Percentiles rank a stretch among this genome's conserved stretches.
Conservation (phyloP, 2,888 invertebrate species). For the Parnassius glacialis region DNA sequence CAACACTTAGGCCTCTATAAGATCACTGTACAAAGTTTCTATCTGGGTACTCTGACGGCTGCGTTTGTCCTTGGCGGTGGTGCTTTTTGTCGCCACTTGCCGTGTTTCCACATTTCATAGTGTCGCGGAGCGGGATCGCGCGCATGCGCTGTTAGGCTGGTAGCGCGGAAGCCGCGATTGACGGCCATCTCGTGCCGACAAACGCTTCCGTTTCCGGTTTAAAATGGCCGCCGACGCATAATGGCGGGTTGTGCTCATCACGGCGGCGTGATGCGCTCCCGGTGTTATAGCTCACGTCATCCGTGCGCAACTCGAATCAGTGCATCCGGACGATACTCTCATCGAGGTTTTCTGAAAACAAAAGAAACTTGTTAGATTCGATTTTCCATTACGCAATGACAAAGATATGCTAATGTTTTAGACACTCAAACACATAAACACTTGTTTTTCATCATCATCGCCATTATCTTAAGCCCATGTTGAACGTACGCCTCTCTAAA, state of each 20-base stretch:
- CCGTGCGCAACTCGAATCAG: slow-evolving; percentile 51
- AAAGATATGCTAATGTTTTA: too few relatives aligned
- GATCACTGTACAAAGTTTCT: slow-evolving; percentile 60
- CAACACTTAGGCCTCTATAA: slow-evolving; percentile 75
- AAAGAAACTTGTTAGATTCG: slow-evolving; percentile 25
- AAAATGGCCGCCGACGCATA: slow-evolving; percentile 78
- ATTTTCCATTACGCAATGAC: too few relatives aligned
- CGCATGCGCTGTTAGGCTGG: slow-evolving; percentile 59
- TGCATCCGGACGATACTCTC: slow-evolving; percentile 44
- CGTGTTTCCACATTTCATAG: slow-evolving; percentile 89
- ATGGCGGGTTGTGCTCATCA: slow-evolving; percentile 80
- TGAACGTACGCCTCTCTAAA: too few relatives aligned
- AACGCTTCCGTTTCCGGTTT: slow-evolving; percentile 73
- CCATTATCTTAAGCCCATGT: too few relatives aligned
- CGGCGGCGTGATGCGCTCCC: slow-evolving; percentile 71
- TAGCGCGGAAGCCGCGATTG: slow-evolving; percentile 56
- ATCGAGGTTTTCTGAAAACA: slow-evolving; percentile 67
- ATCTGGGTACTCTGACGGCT: slow-evolving; percentile 75
- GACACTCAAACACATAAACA: too few relatives aligned
- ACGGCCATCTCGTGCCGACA: slow-evolving; percentile 77
- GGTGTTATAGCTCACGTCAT: slow-evolving; percentile 71
- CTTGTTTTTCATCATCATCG: too few relatives aligned
- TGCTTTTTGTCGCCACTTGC: slow-evolving; percentile 87
- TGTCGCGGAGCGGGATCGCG: slow-evolving; percentile 57
- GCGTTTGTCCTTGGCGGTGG: slow-evolving; percentile 75